phyloP scores from a whole-genome alignment of 2,888 invertebrate species.

The Pherbina coryleti region DNA sequence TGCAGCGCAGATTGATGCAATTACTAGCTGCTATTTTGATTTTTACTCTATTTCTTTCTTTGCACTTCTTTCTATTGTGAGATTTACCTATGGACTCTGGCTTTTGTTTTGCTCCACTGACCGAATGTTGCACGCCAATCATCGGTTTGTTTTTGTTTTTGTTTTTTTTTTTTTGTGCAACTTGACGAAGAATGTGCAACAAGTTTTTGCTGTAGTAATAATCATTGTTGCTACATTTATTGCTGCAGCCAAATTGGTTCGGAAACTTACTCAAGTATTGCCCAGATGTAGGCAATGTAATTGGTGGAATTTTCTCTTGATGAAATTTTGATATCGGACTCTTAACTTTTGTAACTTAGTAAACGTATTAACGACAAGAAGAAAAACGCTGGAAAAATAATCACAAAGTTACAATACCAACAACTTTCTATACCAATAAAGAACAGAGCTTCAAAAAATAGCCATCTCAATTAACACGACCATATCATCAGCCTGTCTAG shows the following conservation, averaged over 20 bases:
- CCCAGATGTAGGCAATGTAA: too few relatives aligned
- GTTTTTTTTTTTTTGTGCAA: neutral
- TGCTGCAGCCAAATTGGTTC: neutral
- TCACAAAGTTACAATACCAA: too few relatives aligned
- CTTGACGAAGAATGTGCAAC: conserved; percentile 22
- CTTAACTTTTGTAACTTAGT: too few relatives aligned
- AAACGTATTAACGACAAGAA: too few relatives aligned
- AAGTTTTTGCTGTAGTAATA: conserved; percentile 10
- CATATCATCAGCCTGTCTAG: too few relatives aligned
- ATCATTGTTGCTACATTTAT: conserved; percentile 1
- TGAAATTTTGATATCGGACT: too few relatives aligned
- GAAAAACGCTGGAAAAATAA: too few relatives aligned
- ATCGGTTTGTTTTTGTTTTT: neutral
- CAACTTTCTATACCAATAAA: too few relatives aligned
- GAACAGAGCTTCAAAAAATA: too few relatives aligned
- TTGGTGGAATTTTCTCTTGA: too few relatives aligned
- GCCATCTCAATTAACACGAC: too few relatives aligned
- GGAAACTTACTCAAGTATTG: too few relatives aligned
- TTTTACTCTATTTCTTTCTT: neutral
- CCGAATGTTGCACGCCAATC: conserved; percentile 4
- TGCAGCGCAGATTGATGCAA: neutral
- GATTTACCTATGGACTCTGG: neutral
- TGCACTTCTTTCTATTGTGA: conserved; percentile 16
- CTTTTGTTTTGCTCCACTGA: conserved; percentile 23
- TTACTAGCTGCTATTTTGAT: neutral